phyloP scores from a whole-genome alignment of 2,113 vertebrate genomes.

The Chrysochloris asiatica region DNA sequence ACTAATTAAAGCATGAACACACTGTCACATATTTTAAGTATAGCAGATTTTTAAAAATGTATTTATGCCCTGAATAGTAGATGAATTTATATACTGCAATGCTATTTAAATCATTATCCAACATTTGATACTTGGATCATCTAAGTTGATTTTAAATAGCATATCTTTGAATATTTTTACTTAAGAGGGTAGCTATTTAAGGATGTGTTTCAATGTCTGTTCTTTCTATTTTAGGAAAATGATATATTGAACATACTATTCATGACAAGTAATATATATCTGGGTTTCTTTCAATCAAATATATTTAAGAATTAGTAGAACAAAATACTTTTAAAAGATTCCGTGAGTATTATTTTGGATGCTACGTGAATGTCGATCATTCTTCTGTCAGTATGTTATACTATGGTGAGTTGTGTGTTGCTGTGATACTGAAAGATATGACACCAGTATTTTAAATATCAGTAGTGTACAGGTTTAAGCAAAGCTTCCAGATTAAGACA shows the following conservation, averaged over 20 bases:
- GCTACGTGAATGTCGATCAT: too few relatives aligned
- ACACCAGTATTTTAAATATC: too few relatives aligned
- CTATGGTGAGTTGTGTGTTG: too few relatives aligned
- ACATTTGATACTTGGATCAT: not conserved
- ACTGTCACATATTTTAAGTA: slow-evolving; percentile 17
- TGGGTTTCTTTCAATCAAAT: not conserved
- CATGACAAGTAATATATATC: slow-evolving; percentile 1
- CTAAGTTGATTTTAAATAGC: not conserved
- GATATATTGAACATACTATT: not conserved
- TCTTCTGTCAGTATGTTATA: too few relatives aligned
- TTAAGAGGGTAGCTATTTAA: not conserved
- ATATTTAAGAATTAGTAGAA: not conserved
- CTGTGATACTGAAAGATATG: too few relatives aligned
- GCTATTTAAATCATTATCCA: not conserved
- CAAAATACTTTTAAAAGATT: not conserved
- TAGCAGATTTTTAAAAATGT: not conserved
- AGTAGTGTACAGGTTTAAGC: too few relatives aligned
- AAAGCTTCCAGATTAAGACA: too few relatives aligned
- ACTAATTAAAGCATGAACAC: not conserved
- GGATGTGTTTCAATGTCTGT: not conserved
- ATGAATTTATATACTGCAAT: slow-evolving; percentile 15
- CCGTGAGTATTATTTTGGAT: too few relatives aligned
- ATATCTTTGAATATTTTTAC: slow-evolving; percentile 21
- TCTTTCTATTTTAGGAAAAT: slow-evolving; percentile 4
- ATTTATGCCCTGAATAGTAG: not conserved